phyloP scores from a whole-genome alignment of 2,888 invertebrate species.

The Caenorhabditis parvicauda region DNA sequence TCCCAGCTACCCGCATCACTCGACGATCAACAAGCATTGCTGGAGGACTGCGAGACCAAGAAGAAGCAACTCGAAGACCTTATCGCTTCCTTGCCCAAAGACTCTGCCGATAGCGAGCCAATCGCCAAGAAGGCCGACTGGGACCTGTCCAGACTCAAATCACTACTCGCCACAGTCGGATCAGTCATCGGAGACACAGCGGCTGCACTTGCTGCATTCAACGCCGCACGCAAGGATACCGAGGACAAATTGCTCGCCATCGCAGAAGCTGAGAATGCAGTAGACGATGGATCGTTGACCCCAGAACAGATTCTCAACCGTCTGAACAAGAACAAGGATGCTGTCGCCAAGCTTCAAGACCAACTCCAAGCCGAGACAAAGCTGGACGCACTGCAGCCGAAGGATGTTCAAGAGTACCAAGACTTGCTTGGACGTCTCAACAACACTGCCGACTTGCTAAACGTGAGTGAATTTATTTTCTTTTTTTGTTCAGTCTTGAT shows the following conservation, averaged over 20 bases:
- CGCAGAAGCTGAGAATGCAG: conserved; percentile 7
- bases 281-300: conserved; percentile 6
- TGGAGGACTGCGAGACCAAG: conserved; percentile 25
- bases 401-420: conserved; percentile 28
- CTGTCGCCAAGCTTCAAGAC: conserved; percentile 19
- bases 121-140: conserved; percentile 29
- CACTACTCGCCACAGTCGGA: conserved; percentile 29
- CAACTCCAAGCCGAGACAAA: conserved; percentile 20
- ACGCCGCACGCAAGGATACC: conserved; percentile 36
- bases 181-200: conserved; percentile 39
- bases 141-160: conserved; percentile 34
- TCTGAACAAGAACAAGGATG: conserved; percentile 18
- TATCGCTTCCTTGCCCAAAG: conserved; percentile 19
- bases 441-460: conserved; percentile 28
- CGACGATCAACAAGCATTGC: conserved; percentile 25
- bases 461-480: conserved; percentile 17
- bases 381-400: conserved; percentile 27
- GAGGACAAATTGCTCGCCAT: conserved; percentile 34
- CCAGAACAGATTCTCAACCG: conserved; percentile 22
- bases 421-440: conserved; percentile 33
- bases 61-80: conserved; percentile 27
- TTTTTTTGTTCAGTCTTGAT: too few species aligned
- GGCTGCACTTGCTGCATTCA: conserved; percentile 42
- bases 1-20: conserved; percentile 17
- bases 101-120: conserved; percentile 22